Conservation (phyloP, 2,797 vertebrate species). For the Ciconia nigra region DNA sequence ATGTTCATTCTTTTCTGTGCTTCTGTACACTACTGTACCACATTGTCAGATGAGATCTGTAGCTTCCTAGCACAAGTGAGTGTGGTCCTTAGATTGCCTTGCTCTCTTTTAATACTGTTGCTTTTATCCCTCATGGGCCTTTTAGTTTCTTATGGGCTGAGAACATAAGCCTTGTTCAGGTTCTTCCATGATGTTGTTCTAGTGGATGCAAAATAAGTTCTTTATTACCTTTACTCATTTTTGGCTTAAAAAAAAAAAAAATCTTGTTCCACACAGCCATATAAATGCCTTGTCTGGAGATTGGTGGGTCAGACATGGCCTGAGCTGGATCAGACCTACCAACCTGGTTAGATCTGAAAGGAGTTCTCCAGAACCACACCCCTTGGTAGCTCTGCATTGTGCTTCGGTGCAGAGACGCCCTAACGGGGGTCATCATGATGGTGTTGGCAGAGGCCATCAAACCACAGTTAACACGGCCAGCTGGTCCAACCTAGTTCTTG, state of each 20-base stretch:
- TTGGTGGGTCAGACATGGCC: background rate
- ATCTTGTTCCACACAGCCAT: background rate
- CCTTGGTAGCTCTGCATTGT: background rate
- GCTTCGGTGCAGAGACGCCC: background rate
- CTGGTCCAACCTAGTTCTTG: background rate
- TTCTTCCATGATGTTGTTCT: background rate
- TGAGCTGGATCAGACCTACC: background rate
- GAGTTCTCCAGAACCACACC: background rate
- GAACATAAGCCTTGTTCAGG: background rate
- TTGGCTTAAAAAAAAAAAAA: background rate
- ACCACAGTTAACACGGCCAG: background rate
- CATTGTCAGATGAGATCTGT: background rate
- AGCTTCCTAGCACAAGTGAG: background rate
- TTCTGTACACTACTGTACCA: background rate
- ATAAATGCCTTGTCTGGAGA: background rate
- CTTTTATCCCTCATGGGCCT: background rate
- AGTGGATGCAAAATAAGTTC: background rate
- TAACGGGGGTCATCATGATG: background rate
- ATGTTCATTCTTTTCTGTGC: background rate
- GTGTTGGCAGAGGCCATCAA: background rate
- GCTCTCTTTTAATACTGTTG: background rate
- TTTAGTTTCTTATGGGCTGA: background rate
- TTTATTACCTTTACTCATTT: background rate
- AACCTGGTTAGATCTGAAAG: background rate
- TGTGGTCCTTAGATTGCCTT: background rate